Evolutionary conservation across 2,113 vertebrate genomes (phyloP), one percentile per base, ranked within the genome.

Genomic region (Anthoscopus minutus): DNA sequence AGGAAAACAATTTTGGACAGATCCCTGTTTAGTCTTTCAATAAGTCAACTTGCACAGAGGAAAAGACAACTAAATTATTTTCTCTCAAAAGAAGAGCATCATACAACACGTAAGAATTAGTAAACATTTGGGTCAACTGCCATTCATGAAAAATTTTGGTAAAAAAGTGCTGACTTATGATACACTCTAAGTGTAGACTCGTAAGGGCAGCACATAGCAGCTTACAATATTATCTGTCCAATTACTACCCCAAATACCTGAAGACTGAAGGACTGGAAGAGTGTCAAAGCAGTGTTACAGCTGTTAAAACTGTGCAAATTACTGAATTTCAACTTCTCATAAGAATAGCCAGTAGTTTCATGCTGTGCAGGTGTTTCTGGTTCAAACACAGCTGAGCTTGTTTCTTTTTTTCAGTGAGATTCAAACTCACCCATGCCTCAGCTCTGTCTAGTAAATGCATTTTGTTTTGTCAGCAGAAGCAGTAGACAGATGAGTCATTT

Each of bases 171-270:
- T 64, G 44, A 64, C 8, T 62, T 9, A 74, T 24, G 3, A 38
- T 11, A 65, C 1, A 1, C 12, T 17, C 30, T 24, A 61, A 37
- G 4, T 3, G 3, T 35, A 69, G 50, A 57, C 3, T 72, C 13
- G 2, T 5, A 31, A 51, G 4, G 15, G 15, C 30, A 64, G 28
- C 11, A 66, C 13, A 17, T 1, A 47, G 21, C 8, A 6, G 3
- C 6, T 22, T 62, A 25, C 16, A 53, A 17, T 13, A 51, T 9
- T 15, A 54, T 11, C 5, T 22, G 5, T 47, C 8, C 17, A 56
- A 23, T 4, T 51, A 58, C 21, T 79, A 56, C 24, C 45, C 9
- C 38, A 62, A 66, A 66, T 21, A 48, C 7, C 30, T 37, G 10
- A 21, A 76, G 31, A 21, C 30, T 88, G n/a, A 54, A 79, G 22